phyloP scores from a whole-genome alignment of 1,140 invertebrate species.

The Oryctes rhinoceros region DNA sequence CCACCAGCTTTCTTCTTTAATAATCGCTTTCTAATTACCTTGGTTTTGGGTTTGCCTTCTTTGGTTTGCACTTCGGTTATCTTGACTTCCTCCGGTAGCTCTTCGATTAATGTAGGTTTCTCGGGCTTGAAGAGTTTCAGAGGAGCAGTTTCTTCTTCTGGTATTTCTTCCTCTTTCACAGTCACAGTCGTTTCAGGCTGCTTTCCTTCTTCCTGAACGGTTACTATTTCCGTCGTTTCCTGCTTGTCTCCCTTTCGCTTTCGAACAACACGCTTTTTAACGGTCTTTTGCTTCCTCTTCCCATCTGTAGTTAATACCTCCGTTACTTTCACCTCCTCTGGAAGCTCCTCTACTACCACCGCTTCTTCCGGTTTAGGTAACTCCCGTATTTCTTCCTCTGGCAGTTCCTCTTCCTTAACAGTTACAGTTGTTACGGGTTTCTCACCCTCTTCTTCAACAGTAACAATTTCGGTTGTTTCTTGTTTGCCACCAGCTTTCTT shows the following conservation, averaged over 20 bases:
- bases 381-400: conserved; percentile 56
- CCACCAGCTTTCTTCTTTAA: conserved; percentile 42
- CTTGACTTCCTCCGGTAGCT: conserved; percentile 41
- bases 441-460: conserved; percentile 53
- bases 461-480: conserved; percentile 43
- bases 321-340: conserved; percentile 46
- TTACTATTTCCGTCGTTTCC: conserved; percentile 54
- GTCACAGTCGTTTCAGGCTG: conserved; percentile 55
- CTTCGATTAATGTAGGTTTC: conserved; percentile 42
- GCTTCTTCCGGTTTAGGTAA: conserved; percentile 17
- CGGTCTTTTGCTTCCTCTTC: conserved; percentile 43
- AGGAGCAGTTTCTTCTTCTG: neutral
- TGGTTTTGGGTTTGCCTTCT: conserved; percentile 52
- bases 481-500: conserved; percentile 41
- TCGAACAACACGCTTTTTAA: conserved; percentile 53
- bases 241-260: conserved; percentile 50
- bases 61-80: conserved; percentile 48
- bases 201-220: conserved; percentile 62
- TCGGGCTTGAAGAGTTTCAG: conserved; percentile 39
- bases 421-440: conserved; percentile 56
- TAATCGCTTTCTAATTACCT: conserved; percentile 54
- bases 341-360: conserved; percentile 47
- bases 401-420: conserved; percentile 56
- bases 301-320: conserved; percentile 48
- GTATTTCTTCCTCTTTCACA: conserved; percentile 40